Evolutionary conservation across 1,140 invertebrate genomes (phyloP).

Genomic region (Tetramorium simillimum): DNA sequence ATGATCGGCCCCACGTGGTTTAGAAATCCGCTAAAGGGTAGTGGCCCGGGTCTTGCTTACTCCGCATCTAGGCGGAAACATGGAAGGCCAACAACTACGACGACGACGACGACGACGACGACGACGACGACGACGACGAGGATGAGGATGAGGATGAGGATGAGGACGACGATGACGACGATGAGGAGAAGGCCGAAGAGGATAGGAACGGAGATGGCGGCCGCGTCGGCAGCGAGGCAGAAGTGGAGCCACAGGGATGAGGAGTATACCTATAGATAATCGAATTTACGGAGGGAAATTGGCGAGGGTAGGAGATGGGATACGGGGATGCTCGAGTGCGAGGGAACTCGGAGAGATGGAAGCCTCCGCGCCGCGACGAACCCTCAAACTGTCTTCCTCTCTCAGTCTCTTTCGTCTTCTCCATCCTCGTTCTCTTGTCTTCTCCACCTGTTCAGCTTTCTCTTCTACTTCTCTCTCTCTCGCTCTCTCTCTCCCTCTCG

Average conservation of each 20-base stretch:
- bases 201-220: constrained; percentile 34
- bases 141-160: constrained; percentile 24
- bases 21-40: constrained; percentile 59
- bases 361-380: constrained; percentile 62
- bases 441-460: constrained; percentile 5
- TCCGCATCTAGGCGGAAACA: constrained; percentile 28
- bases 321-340: constrained; percentile 38
- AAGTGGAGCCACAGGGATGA: constrained; percentile 43
- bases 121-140: constrained; percentile 24
- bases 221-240: constrained; percentile 6
- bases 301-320: constrained; percentile 71
- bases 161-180: constrained; percentile 8
- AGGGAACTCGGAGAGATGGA: constrained; percentile 64
- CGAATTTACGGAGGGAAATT: constrained; percentile 83
- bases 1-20: constrained; percentile 71
- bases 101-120: constrained; percentile 29
- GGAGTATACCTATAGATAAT: constrained; percentile 82
- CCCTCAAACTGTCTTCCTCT: constrained; percentile 63
- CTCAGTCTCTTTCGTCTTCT: constrained; percentile 12
- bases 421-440: constrained; percentile 10
- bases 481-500: neutral
- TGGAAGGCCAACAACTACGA: constrained; percentile 14
- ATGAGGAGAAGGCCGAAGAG: constrained; percentile 30
- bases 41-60: constrained; percentile 62
- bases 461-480: constrained; percentile 19